phyloP scores from a whole-genome alignment of 2,888 invertebrate genomes.

The Patella ulyssiponensis region DNA sequence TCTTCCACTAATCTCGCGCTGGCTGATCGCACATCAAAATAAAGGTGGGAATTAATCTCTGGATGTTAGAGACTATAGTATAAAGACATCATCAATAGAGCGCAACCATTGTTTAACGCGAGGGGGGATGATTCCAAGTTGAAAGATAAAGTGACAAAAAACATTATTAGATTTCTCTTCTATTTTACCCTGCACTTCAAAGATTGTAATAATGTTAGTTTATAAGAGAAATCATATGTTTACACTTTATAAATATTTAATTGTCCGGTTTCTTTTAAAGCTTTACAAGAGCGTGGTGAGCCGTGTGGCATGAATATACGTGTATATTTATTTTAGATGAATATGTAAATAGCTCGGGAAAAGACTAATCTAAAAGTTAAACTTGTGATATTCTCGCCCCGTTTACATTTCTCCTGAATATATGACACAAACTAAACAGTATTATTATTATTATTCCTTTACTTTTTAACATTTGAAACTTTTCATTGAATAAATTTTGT shows the following conservation, averaged over 20 bases:
- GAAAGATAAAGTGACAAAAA: not conserved
- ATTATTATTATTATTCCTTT: too few species aligned
- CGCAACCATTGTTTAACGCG: conserved; percentile 4
- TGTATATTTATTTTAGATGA: too few species aligned
- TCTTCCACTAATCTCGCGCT: not conserved
- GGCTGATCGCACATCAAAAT: conserved; percentile 9
- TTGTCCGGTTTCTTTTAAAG: not conserved
- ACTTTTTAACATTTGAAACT: too few species aligned
- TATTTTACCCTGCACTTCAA: conserved; percentile 7
- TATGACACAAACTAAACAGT: too few species aligned
- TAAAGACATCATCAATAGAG: conserved; percentile 9
- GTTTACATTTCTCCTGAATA: too few species aligned
- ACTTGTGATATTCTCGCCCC: too few species aligned
- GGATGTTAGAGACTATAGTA: not conserved
- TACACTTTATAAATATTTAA: conserved; percentile 5
- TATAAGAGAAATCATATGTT: not conserved
- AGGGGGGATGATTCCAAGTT: not conserved
- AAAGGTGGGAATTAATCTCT: not conserved
- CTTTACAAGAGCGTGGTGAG: too few species aligned
- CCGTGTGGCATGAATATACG: too few species aligned
- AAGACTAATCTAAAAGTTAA: too few species aligned
- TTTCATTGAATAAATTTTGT: too few species aligned
- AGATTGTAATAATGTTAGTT: conserved; percentile 8
- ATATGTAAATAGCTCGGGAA: too few species aligned
- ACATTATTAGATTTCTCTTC: conserved; percentile 3